Base-by-base conservation (phyloP, 2,113 vertebrate genomes). In the Calidris pygmaea region DNA sequence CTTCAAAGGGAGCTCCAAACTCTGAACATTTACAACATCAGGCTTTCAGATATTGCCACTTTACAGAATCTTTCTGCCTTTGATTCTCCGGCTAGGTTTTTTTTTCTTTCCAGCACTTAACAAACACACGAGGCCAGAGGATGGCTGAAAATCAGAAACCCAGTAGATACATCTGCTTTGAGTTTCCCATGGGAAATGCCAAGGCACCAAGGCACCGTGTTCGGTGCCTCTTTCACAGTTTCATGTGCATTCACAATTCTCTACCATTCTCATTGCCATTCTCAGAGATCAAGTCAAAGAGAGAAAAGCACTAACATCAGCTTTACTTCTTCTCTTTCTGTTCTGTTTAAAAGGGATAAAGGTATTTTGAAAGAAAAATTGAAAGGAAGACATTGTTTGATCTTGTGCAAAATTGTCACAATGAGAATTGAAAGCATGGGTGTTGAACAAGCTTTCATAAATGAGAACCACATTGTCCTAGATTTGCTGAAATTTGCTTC, bases 1-100 rank as follows among this genome's bases (percentile, higher is more conserved):
- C 92, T 93, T 96, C 90, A 96, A 97, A 95, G 94, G 74, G 24
- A 12, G 3, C 74, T 95, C 73, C 89, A 89, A 96, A 89, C 30
- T 71, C 89, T 10, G 73, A 86, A 86, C 73, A 30, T 91, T 96
- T 95, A 97, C 78, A 80, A 59, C 24, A 17, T 81, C 55, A 78
- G 39, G 32, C 83, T 87, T 86, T 91, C 89, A 95, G 75, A 90
- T 66, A 97, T 68, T 93, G 27, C 35, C 86, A 87, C 83, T 96
- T 89, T 95, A 81, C n/a, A 20, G n/a, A 96, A 81, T 93, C 62
- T 70, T 93, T 95, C 74, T 93, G 45, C 73, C 87, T 96, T 96
- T 95, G 96, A 87, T 90, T 96, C 75, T 93, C 58, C 8, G 26
- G n/a, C 48, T 85, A 63, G 67, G 4, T 34, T 52, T 18, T 13